These are phyloP conservation scores for Aplysina aerophoba DNA, from an alignment of 37 sponge, comb jelly and placozoan species.

Conservation along the genomic window DNA sequence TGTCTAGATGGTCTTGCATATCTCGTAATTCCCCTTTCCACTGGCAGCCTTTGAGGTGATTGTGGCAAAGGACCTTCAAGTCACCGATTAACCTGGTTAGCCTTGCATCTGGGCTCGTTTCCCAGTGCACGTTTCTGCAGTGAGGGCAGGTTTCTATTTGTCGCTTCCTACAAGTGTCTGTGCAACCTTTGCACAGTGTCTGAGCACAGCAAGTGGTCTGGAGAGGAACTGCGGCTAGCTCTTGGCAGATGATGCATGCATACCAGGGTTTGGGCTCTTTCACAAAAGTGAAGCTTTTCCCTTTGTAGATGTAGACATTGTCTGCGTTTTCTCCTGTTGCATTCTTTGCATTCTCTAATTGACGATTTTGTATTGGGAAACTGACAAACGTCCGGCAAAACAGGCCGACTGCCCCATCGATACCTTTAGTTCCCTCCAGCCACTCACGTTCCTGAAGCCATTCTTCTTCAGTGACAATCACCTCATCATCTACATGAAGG, in stretches of 20 bases:
- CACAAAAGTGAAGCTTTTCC: background rate
- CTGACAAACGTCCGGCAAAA: background rate
- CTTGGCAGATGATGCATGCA: constrained; percentile 9
- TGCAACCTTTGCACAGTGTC: background rate
- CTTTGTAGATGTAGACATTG: background rate
- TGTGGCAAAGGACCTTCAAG: no score
- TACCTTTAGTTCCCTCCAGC: background rate
- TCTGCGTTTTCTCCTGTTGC: background rate
- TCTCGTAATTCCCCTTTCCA: no score
- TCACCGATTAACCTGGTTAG: no score
- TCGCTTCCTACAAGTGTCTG: background rate
- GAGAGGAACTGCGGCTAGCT: background rate
- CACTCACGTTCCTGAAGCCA: background rate
- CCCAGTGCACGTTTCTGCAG: background rate
- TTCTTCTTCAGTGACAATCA: background rate
- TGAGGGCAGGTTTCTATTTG: background rate
- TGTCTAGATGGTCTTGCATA: no score
- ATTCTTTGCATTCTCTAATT: background rate
- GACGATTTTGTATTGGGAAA: background rate
- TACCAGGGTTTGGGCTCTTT: background rate
- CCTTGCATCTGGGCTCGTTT: background rate
- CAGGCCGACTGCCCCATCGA: background rate
- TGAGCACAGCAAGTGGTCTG: constrained; percentile 5
- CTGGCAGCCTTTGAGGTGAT: no score
- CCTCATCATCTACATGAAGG: background rate